Evolutionary conservation across 2,888 invertebrate genomes (phyloP).

Genomic region (Timandra comae): DNA sequence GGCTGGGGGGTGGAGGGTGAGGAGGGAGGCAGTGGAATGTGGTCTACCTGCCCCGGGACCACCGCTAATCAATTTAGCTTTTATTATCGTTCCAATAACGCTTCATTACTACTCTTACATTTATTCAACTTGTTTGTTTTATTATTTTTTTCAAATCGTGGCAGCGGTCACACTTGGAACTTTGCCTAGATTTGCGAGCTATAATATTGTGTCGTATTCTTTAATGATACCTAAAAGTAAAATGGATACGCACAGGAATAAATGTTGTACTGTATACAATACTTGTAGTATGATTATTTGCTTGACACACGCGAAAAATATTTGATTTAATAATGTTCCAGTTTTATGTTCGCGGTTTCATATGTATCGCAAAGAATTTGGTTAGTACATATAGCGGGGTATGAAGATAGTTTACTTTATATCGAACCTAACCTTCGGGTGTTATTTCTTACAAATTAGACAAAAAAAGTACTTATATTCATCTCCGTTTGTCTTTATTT

Average conservation of each 20-base stretch:
- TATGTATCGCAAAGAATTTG: no score
- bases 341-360: no score
- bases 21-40: conserved; percentile 51
- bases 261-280: conserved; percentile 30
- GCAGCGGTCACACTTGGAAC: conserved; percentile 29
- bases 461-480: no score
- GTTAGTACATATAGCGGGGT: no score
- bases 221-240: conserved; percentile 6
- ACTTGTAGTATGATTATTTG: conserved; percentile 26
- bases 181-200: conserved; percentile 31
- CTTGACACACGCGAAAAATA: conserved; percentile 32
- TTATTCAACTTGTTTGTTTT: conserved; percentile 52
- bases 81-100: conserved; percentile 72
- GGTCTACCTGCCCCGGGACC: conserved; percentile 70
- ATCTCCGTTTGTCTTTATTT: no score
- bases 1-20: conserved; percentile 22
- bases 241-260: conserved; percentile 29
- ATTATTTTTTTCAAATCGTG: no score
- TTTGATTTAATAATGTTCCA: no score
- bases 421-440: no score
- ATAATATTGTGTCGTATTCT: neutral
- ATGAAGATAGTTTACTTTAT: no score
- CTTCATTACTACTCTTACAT: conserved; percentile 65
- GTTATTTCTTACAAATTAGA: no score
- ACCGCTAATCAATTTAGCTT: conserved; percentile 74